Percentiles rank a stretch among this genome's conserved stretches.
Conservation (phyloP, 2,888 invertebrate genomes). For the Melinopterus prodromus region DNA sequence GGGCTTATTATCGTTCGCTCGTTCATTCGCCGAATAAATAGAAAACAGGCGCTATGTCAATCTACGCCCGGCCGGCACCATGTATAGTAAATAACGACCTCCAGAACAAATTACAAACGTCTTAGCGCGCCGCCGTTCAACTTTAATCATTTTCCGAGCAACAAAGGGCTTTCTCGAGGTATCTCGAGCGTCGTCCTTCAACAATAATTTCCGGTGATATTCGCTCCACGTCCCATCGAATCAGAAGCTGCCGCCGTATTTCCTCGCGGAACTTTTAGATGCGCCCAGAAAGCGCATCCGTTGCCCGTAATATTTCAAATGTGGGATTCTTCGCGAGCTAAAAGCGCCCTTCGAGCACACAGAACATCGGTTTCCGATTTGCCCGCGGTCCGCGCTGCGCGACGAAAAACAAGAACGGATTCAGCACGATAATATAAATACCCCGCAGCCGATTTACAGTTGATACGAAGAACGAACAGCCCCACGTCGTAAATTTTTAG, state of each 20-base stretch:
- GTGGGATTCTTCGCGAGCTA: neutral
- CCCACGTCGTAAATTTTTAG: too few species aligned
- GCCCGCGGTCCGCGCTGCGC: neutral
- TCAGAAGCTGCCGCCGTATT: neutral
- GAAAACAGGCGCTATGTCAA: neutral
- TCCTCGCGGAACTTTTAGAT: neutral
- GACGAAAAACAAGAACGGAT: neutral
- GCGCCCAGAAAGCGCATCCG: constrained; percentile 4
- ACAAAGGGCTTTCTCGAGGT: neutral
- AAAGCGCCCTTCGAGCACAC: neutral
- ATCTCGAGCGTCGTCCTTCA: neutral
- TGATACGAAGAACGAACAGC: too few species aligned
- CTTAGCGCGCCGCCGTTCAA: neutral
- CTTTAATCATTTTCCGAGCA: neutral
- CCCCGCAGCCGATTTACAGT: neutral
- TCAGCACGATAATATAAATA: neutral
- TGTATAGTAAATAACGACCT: neutral
- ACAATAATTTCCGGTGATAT: constrained; percentile 4
- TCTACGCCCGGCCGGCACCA: neutral
- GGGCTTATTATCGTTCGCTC: neutral
- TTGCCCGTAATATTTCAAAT: neutral
- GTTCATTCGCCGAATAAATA: neutral
- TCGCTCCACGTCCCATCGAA: constrained; percentile 4
- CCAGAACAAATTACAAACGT: neutral
- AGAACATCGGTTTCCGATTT: neutral